Base-by-base conservation (phyloP, 2,113 vertebrate species). In the Xiphias gladius region DNA sequence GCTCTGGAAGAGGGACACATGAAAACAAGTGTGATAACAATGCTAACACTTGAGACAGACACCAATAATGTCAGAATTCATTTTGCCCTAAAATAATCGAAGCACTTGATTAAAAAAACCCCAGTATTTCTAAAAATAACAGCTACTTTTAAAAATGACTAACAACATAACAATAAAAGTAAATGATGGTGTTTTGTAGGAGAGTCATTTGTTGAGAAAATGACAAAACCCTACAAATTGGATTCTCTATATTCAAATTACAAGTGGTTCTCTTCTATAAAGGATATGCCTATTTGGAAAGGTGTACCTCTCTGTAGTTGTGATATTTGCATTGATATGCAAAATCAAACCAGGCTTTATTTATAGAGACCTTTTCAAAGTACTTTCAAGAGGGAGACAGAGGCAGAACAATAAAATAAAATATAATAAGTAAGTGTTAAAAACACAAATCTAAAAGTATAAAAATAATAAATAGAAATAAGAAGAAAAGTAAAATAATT, bases 1-100 rank as follows among this genome's bases (percentile, higher is more conserved):
- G 79, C 77, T 94, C 97, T 97, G 85, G 24, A 86, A 79, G 24
- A 84, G 70, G 83, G 13, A 48, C 48, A 57, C n/a, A 65, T 10
- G n/a, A 79, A 73, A 39, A 78, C 35, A 63, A 63, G 22, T 24
- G 8, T 63, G n/a, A 28, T 58, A 66, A 68, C 28, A 82, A 70
- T 19, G 37, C 5, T 67, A 22, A 20, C 72, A 72, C 82, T 86
- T 79, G 64, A 70, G 22, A 68, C 2, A 12, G 17, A 64, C 66
- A 67, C 4, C 6, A 41, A n/a, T 24, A 39, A 62, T 64, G 48
- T 32, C 17, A 20, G 6, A 69, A 72, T 79, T 17, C 54, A 63
- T 61, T 61, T 17, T 28, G 17, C 7, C n/a, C 37, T 48, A 9
- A 66, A 81, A 83, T 30, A 64, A 76, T n/a, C 67, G 26, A 62